Evolutionary conservation across 2,113 vertebrate species (phyloP).

Genomic region (Myiopsitta monachus): DNA sequence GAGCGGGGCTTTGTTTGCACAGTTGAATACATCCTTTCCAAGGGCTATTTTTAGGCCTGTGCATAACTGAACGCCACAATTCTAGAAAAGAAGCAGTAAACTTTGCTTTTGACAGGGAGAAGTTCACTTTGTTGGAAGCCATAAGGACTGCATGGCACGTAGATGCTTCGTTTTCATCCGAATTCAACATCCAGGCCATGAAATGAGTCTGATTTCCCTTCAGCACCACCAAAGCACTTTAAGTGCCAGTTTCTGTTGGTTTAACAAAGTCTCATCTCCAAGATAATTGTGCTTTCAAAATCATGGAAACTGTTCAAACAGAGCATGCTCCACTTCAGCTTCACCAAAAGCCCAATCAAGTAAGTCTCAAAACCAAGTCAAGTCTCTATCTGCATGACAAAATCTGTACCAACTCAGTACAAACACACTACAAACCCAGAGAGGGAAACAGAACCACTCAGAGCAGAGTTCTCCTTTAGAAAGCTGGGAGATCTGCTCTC

Average conservation of each 20-base stretch:
- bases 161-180: conserved; percentile 12
- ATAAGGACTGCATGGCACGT: neutral
- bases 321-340: neutral
- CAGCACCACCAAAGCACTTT: neutral
- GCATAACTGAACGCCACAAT: conserved; percentile 62
- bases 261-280: conserved; percentile 5
- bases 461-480: neutral
- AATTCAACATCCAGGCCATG: neutral
- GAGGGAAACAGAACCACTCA: neutral
- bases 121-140: neutral
- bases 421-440: neutral
- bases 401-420: neutral
- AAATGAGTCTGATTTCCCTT: neutral
- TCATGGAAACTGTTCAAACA: neutral
- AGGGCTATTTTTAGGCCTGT: conserved; percentile 49
- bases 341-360: neutral
- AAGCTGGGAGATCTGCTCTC: neutral
- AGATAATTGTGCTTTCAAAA: conserved; percentile 21
- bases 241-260: neutral
- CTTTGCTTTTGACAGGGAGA: neutral
- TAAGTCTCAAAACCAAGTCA: neutral
- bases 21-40: conserved; percentile 65
- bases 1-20: conserved; percentile 64
- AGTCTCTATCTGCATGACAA: neutral
- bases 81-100: conserved; percentile 29